Conservation (phyloP, 2,113 vertebrate genomes). For the Pseudorhombus dupliciocellatus region DNA sequence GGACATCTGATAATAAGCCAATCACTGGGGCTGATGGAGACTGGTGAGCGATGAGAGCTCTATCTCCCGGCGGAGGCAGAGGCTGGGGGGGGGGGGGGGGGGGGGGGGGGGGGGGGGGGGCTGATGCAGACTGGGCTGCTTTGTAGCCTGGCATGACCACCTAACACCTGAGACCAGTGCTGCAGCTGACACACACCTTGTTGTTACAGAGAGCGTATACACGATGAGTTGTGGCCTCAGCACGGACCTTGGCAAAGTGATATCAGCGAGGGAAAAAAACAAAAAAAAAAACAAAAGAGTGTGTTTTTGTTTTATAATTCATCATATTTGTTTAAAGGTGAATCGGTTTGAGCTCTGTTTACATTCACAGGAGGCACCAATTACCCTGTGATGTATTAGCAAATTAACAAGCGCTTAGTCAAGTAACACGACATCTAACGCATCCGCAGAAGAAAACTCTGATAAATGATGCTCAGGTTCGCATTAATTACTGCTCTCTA, state of each 20-base stretch:
- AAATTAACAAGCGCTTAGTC: constrained; percentile 52
- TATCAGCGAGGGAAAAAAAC: too few relatives aligned
- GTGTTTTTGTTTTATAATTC: constrained; percentile 31
- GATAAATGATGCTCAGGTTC: constrained; percentile 54
- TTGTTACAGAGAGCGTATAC: constrained; percentile 44
- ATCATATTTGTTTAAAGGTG: constrained; percentile 29
- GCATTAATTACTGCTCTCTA: constrained; percentile 44
- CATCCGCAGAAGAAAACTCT: constrained; percentile 31
- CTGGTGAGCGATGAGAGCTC: constrained; percentile 68
- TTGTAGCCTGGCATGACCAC: constrained; percentile 42
- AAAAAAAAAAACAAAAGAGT: not conserved
- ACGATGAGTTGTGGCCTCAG: constrained; percentile 26
- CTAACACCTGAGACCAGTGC: constrained; percentile 69
- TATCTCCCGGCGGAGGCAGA: constrained; percentile 51
- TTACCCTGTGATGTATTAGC: constrained; percentile 54
- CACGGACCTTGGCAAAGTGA: constrained; percentile 25
- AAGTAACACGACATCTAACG: constrained; percentile 27
- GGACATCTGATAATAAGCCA: constrained; percentile 78
- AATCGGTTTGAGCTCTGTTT: constrained; percentile 39
- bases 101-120: constrained; percentile 65
- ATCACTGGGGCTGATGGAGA: constrained; percentile 70
- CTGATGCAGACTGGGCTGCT: constrained; percentile 53
- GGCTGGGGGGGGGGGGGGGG: constrained; percentile 64
- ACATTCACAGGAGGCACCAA: constrained; percentile 30
- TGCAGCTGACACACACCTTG: constrained; percentile 45